A percentile compares a stretch with the other conserved stretches of the same genome.
Evolutionary conservation across 2,797 vertebrate genomes (phyloP).

Genomic region (Epinephelus malabaricus): DNA sequence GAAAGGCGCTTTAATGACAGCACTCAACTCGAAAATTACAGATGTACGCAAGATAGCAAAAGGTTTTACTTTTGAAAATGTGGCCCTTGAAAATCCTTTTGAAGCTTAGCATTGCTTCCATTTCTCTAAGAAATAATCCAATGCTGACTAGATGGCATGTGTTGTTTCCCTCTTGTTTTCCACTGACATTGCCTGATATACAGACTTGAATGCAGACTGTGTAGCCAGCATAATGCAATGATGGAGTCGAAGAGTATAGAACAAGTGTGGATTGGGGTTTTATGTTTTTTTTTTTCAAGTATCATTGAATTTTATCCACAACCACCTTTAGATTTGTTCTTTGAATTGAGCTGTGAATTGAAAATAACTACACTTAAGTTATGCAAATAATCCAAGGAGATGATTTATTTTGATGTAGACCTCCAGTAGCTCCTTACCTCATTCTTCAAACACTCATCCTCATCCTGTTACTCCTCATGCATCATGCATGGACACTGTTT

Average conservation of each 20-base stretch:
- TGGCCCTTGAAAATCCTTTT: not conserved
- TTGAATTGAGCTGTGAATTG: constrained; percentile 18
- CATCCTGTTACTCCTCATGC: constrained; percentile 35
- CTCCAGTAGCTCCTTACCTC: not conserved
- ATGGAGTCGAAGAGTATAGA: fast-evolving
- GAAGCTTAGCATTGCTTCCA: not conserved
- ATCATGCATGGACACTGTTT: constrained; percentile 41
- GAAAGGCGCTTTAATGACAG: no score
- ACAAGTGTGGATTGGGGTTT: not conserved
- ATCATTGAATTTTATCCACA: not conserved
- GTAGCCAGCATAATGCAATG: not conserved
- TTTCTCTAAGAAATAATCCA: not conserved
- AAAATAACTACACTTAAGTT: not conserved
- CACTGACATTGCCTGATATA: not conserved
- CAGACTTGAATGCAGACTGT: not conserved
- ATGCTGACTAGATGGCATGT: not conserved
- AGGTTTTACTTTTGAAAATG: not conserved
- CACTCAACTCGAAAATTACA: no score
- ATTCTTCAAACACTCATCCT: constrained; percentile 35
- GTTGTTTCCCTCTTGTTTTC: not conserved
- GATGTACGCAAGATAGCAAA: not conserved
- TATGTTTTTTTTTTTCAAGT: not conserved
- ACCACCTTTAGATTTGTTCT: not conserved
- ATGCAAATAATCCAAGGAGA: constrained; percentile 36
- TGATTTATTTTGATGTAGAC: constrained; percentile 28